Conservation (phyloP, 2,113 vertebrate species). For the Isichthys henryi region DNA sequence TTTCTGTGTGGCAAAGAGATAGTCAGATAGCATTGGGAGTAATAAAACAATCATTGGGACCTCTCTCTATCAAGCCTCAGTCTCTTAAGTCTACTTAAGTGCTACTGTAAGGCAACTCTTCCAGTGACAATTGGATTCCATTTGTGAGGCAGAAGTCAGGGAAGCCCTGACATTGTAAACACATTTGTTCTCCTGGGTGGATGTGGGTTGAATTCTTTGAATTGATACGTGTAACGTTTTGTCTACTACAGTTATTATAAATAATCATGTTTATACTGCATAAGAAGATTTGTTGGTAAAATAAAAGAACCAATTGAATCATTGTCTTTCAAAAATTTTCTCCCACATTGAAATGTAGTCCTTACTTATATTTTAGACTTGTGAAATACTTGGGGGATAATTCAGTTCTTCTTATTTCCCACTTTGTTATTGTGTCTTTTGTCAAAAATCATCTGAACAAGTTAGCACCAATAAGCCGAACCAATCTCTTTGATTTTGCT, state of each 20-base stretch:
- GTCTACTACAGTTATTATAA: background rate
- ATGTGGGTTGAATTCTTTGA: background rate
- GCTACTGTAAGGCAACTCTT: background rate
- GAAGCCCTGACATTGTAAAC: background rate
- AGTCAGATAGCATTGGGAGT: background rate
- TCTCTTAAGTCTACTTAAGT: background rate
- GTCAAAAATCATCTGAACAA: slow-evolving; percentile 45
- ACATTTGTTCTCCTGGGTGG: background rate
- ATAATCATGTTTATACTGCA: slow-evolving; percentile 33
- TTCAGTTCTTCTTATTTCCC: background rate
- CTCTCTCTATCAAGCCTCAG: background rate
- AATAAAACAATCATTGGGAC: background rate
- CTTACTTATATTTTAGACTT: background rate
- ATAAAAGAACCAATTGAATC: slow-evolving; percentile 53
- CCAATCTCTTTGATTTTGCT: slow-evolving; percentile 27
- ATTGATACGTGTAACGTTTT: slow-evolving; percentile 3
- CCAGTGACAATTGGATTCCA: background rate
- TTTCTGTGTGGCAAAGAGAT: slow-evolving; percentile 10
- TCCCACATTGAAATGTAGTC: background rate
- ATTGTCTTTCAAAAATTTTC: slow-evolving; percentile 14
- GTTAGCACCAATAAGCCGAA: slow-evolving; percentile 32
- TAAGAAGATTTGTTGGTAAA: slow-evolving; percentile 65
- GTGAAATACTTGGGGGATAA: background rate
- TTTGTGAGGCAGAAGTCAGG: background rate
- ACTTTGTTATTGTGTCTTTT: slow-evolving; percentile 57